Evolutionary conservation across 2,797 vertebrate genomes (phyloP), one percentile per base, ranked within the genome.

Genomic region (Anabas testudineus): DNA sequence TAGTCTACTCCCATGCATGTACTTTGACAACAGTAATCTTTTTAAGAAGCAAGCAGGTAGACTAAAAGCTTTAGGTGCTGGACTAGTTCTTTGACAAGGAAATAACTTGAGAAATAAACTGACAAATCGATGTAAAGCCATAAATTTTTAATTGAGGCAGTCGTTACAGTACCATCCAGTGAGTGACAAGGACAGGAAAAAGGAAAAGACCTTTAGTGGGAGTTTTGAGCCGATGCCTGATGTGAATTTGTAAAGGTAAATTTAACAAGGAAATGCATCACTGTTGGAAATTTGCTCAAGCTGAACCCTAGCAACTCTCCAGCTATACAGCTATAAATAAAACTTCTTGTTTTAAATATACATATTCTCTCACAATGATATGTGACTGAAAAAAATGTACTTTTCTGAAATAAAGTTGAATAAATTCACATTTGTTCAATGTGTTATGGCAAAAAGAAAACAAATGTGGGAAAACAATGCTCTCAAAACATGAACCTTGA

Each of bases 11-110:
- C 3, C n/a, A 7, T 26, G 37, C 3, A 32, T 42, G 15, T 8
- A 21, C n/a, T 65, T 58, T 60, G 30, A 62, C 28, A 39, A 41
- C 18, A 56, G 12, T 48, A 34, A n/a, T n/a, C 8, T 43, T 14
- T 37, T 18, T 2, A 42, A 26, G 2, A 18, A 39, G 13, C 36
- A 12, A 49, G 26, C n/a, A 26, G 18, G 24, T 5, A 22, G 8
- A 12, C 4, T 10, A 45, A 52, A 59, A 7, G 9, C 1, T 5
- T 66, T 3, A 60, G 34, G 12, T 42, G 6, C 19, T 34, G 2
- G 2, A 55, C 24, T 8, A 62, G n/a, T 55, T 43, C 1, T 55
- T 30, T 32, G 6, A 51, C 24, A 72, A 42, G 58, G 1, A 13
- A 48, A 59, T 46, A 8, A 57, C 51, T 10, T 43, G 19, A 63